Base-by-base conservation (phyloP, 2,888 invertebrate genomes). In the Pammene fasciana region DNA sequence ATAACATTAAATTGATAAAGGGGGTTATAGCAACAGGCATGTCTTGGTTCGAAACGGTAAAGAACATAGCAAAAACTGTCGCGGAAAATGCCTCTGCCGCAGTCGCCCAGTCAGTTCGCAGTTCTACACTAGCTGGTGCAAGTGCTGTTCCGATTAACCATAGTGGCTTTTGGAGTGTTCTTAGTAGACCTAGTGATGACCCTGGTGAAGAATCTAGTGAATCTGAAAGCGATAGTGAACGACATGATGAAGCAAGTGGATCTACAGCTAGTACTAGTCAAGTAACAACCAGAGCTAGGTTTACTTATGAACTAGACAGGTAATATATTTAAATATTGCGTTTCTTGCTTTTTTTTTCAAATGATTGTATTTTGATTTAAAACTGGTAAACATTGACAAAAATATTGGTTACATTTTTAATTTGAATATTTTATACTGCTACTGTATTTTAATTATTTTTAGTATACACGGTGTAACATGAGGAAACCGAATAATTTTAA, bases 221-320 rank as follows among this genome's bases (percentile, higher is more conserved):
- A 14, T 60, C 59, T 14, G 46, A 60, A 10, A 60, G 46, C 34
- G 46, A 45, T 46, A 14, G 14, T 59, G 59, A 45, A 43, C 18
- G 26, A 6, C 59, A 34, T n/a, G 45, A 11, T 43, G 45, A 3
- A 6, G 46, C 46, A 1, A 60, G 59, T 34, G 45, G 14, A 60
- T 46, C 10, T 26, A 60, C 59, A n/a, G 38, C 50, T 26, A 6
- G 5, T 26, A 14, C 52, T 52, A 14, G 10, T 45, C n/a, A 10
- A 60, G 59, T 60, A 3, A 60, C 59, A n/a, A 60, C 59, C 5
- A 56, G 55, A 57, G 41, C 57, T 13, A 41, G 57, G 36, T 18
- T 57, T 3, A 41, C 57, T 7, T 57, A 56, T 41, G 16, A 56
- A 16, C n/a, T 56, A 16, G 56, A 56, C n/a, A 56, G 57, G 57